Evolutionary conservation across 2,113 vertebrate species (phyloP).

Genomic region (Elephas maximus): DNA sequence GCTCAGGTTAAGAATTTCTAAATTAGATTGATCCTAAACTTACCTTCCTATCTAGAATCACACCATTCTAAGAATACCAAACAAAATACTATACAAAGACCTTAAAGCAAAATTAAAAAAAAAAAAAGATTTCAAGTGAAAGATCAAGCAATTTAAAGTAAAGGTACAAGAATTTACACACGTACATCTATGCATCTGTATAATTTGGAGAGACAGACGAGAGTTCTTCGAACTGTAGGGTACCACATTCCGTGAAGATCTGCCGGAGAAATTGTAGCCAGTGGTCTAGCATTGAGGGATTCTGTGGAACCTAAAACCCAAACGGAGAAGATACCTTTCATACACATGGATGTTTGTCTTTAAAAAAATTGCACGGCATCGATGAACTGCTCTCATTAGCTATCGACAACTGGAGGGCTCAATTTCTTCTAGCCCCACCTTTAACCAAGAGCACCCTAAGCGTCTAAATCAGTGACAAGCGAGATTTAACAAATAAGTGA

Average conservation of each 20-base stretch:
- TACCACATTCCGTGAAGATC: conserved; percentile 99
- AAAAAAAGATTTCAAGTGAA: not conserved
- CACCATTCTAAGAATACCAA: conserved; percentile 19
- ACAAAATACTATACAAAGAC: conserved; percentile 45
- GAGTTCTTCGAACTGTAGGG: conserved; percentile 97
- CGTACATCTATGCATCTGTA: conserved; percentile 99
- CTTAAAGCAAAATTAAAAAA: conserved; percentile 51
- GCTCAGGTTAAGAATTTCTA: not conserved
- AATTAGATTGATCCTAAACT: conserved; percentile 45
- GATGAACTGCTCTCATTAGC: conserved; percentile 29
- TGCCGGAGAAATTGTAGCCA: conserved; percentile 95
- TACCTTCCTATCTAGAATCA: not conserved
- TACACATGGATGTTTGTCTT: not conserved
- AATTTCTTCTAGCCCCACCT: not conserved
- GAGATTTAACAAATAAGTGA: not conserved
- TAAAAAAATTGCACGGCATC: conserved; percentile 27
- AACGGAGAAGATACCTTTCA: conserved; percentile 66
- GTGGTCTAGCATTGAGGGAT: conserved; percentile 88
- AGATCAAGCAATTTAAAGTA: conserved; percentile 49
- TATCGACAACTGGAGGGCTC: not conserved
- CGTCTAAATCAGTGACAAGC: not conserved
- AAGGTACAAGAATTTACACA: conserved; percentile 59
- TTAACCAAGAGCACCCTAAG: not conserved
- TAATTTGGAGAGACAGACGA: conserved; percentile 98
- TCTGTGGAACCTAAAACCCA: conserved; percentile 89